A percentile compares a stretch with the other conserved stretches of the same genome.
Conservation (phyloP, 2,888 invertebrate species). For the Cryptocephalus primarius region DNA sequence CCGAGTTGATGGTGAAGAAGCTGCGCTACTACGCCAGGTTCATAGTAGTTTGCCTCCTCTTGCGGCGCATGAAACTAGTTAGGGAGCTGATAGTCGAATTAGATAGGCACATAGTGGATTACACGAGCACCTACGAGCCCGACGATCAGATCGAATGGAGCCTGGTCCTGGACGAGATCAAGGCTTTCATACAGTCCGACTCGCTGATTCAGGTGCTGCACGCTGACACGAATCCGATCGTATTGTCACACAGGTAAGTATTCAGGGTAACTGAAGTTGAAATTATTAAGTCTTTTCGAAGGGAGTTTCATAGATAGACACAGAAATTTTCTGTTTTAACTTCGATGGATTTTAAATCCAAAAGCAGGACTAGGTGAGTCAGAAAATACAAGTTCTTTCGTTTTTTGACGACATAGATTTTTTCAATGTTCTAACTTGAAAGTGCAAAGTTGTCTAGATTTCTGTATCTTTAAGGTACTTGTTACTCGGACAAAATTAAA, state of each 20-base stretch:
- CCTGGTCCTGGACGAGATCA: conserved; percentile 86
- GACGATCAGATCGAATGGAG: conserved; percentile 96
- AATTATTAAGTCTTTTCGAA: background rate
- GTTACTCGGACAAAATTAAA: too few species aligned
- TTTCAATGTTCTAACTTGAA: too few species aligned
- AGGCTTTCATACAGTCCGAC: conserved; percentile 88
- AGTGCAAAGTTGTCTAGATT: too few species aligned
- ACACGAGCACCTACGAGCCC: conserved; percentile 92
- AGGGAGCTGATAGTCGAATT: conserved; percentile 85
- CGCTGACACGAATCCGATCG: conserved; percentile 74
- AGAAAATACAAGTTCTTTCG: too few species aligned
- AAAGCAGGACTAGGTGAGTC: too few species aligned
- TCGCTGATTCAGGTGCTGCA: conserved; percentile 80
- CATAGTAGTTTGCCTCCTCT: conserved; percentile 87
- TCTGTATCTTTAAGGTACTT: too few species aligned
- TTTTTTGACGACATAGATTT: too few species aligned
- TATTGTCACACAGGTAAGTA: conserved; percentile 71
- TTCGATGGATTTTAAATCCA: too few species aligned
- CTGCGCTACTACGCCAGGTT: conserved; percentile 89
- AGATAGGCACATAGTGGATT: conserved; percentile 89
- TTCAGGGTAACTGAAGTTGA: too few species aligned
- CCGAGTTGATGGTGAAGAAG: conserved; percentile 95
- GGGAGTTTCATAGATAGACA: too few species aligned
- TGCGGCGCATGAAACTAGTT: conserved; percentile 89
- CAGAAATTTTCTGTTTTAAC: too few species aligned